Evolutionary conservation across 2,113 vertebrate species (phyloP).

Genomic region (Hylia prasina): DNA sequence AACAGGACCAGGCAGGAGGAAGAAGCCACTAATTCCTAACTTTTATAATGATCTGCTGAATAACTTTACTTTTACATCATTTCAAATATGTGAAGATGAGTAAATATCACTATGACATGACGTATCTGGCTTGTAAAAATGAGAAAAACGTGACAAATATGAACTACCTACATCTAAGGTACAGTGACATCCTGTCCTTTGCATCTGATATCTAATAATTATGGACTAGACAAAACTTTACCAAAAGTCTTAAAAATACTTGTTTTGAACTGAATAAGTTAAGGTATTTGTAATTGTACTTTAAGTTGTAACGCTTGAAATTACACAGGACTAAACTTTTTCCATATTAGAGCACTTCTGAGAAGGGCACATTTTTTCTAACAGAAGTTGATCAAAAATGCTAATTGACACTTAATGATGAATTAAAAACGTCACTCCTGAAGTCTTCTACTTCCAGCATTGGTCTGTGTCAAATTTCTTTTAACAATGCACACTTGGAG

Average conservation of each 20-base stretch:
- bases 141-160: background rate
- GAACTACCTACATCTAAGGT: background rate
- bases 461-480: background rate
- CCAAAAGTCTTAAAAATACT: background rate
- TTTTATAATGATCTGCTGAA: background rate
- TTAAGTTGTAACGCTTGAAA: background rate
- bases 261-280: background rate
- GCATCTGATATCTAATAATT: background rate
- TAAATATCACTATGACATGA: background rate
- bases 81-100: background rate
- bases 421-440: background rate
- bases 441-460: background rate
- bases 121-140: background rate
- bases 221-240: background rate
- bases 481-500: background rate
- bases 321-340: background rate
- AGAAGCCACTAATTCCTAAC: background rate
- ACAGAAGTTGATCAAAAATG: background rate
- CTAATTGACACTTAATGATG: background rate
- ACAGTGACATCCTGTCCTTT: background rate
- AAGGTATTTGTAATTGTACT: background rate
- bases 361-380: background rate
- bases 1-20: background rate
- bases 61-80: background rate
- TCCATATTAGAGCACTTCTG: background rate